Base-by-base conservation (phyloP, 1,140 invertebrate genomes). In the Pachypeltis micranthus region DNA sequence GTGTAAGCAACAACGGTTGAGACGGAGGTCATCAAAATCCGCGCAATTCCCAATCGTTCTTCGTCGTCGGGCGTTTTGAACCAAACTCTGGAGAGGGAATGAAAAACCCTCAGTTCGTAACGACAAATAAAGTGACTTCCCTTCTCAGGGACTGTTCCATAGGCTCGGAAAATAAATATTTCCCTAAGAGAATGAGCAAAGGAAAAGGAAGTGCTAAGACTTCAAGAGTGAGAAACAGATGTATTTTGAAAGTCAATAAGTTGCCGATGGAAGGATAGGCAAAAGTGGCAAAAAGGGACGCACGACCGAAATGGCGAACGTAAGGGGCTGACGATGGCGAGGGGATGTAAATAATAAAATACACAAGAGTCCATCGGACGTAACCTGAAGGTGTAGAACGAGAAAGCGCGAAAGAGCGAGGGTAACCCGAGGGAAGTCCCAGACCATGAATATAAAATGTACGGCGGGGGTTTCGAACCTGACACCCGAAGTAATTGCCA, bases 391-490 rank as follows among this genome's bases (percentile, higher is more conserved):
- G n/a, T n/a, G n/a, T 51, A 4, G 47, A 10, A 16, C 7, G 47
- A 51, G 34, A n/a, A n/a, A n/a, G n/a, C n/a, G 34, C 7, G 23
- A 51, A 51, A 21, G 47, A 21, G 4, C 47, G 4, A 21, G 21
- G 21, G 47, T 16, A 51, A 51, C 47, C 47, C 47, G 21, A 10
- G 21, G 47, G 47, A 21, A 51, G 47, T 51, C 47, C 47, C 47
- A 51, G 21, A 51, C 47, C 47, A 51, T 51, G 47, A 51, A 51
- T 51, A 51, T 51, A 51, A 51, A 51, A 51, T 51, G 47, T 10
- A 10, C 47, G 21, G 47, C 12, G 47, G 47, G 10, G 47, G 12
- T 51, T 51, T 51, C 47, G 47, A 51, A 51, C 10, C 47, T 51
- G 47, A 51, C 47, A 51, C 47, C 47, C 23, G 10, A 51, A 51